Base-by-base conservation (phyloP, 1,140 invertebrate genomes). In the Meteorus sp. region DNA sequence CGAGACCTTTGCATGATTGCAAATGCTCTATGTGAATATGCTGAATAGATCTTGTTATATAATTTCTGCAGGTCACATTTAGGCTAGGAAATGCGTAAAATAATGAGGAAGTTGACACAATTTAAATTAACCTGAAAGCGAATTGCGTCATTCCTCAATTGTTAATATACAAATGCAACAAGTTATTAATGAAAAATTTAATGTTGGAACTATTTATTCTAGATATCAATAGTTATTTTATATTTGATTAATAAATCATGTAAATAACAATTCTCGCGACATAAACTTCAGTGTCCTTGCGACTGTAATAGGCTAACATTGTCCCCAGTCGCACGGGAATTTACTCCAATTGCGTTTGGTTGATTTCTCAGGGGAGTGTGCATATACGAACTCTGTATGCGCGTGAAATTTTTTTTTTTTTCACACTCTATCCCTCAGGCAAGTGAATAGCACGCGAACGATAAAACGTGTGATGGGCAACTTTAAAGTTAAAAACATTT, bases 301-400 rank as follows among this genome's bases (percentile, higher is more conserved):
- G 43, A 45, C 43, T 45, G 15, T 45, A 45, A 45, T 45, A 19
- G 43, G 43, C 22, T 45, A 22, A 45, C 22, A 45, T 19, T 19
- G 43, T 45, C 17, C 22, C 43, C 43, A 5, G 5, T 7, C 43
- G 43, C 22, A 19, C 22, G 19, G 22, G 43, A 45, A 45, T 45
- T 45, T 23, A 45, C 43, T 45, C 20, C 43, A 45, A 45, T 45
- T 22, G 43, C 19, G 43, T 45, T 22, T 19, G 2, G 17, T 15
- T 45, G 20, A 45, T 45, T 45, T 45, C 43, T 45, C 43, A 9
- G 22, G 43, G 43, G 43, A 45, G 13, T 45, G 20, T n/a, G 11
- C 29, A 11, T n/a, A n/a, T n/a, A n/a, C n/a, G n/a, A n/a, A n/a
- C n/a, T n/a, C n/a, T 19, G 17, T 19, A 13, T 19, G 43, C 20